Evolutionary conservation across 53 echinoderm and acorn worm species (phyloP), one percentile per base, ranked within the genome.

Genomic region (Echinarachnius parma): DNA sequence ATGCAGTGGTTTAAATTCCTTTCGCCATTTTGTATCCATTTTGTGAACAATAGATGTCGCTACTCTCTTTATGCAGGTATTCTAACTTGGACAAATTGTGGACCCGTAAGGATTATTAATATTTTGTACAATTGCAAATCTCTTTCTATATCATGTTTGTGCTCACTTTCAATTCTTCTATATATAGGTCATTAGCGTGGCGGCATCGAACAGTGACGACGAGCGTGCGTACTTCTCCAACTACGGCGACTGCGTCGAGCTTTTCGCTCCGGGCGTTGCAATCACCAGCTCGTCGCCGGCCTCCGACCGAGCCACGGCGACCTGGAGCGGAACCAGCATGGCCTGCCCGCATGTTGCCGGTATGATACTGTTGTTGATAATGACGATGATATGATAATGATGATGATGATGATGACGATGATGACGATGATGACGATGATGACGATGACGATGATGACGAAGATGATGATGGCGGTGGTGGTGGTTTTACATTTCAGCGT

Each of bases 281-380:
- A 64, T 82, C 47, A 29, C 23, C 39, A 82, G 63, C 15, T 31
- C 82, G 18, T 45, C 53, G 13, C 18, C 56, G 20, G 64, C 39
- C 0, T 23, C 32, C 15, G 75, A 54, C 46, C 5, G 3, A 1
- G 75, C 46, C 25, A 75, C 46, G 16, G 37, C 53, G 5, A 63
- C 23, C 16, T 56, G 57, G 28, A 58, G 75, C 24, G 82, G 82
- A 5, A 75, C 82, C 15, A 75, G 75, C 3, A 50, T 82, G 55
- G 75, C 82, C 2, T 39, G 44, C n/a, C 74, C 75, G n/a, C 63
- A 44, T 11, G 82, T 82, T 2, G 82, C 82, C 1, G 82, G 82
- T 82, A 30, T 53, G 39, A 39, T 39, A 39, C 7, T 39, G 39
- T 13, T 9, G 13, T 9, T 13, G 13, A 39, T 39, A 9, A 39